Percentiles rank a stretch among this genome's conserved stretches.
These are phyloP conservation scores for Nycticebus coucang DNA, from an alignment of 2,113 vertebrate species.

Conservation along the genomic window DNA sequence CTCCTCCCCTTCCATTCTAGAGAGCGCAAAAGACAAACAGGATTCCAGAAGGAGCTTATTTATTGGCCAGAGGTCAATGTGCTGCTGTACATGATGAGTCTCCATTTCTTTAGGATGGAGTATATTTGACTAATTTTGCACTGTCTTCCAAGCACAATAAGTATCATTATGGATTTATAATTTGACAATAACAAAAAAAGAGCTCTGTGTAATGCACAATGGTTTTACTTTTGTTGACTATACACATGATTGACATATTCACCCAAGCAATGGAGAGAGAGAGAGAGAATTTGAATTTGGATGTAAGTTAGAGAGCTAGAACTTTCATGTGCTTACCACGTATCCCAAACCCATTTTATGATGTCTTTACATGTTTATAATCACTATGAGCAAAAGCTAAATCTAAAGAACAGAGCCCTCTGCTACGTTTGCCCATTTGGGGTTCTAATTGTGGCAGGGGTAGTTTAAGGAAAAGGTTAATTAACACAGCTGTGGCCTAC, in stretches of 20 bases:
- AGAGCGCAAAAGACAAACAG: neutral
- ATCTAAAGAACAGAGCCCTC: slow-evolving; percentile 28
- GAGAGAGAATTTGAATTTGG: slow-evolving; percentile 20
- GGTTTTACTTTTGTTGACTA: slow-evolving; percentile 30
- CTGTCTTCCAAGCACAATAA: neutral
- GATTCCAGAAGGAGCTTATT: neutral
- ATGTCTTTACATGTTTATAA: slow-evolving; percentile 54
- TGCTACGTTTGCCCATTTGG: slow-evolving; percentile 43
- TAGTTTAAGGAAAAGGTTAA: slow-evolving; percentile 67
- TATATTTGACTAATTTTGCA: neutral
- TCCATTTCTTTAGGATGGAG: neutral
- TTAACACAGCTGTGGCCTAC: slow-evolving; percentile 70
- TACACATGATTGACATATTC: neutral
- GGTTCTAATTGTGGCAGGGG: neutral
- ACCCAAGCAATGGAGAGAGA: neutral
- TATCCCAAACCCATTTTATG: slow-evolving; percentile 24
- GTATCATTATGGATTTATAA: neutral
- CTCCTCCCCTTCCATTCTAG: neutral
- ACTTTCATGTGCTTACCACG: neutral
- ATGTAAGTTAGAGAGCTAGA: neutral
- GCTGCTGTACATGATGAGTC: neutral
- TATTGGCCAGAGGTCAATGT: neutral
- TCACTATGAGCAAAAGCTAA: slow-evolving; percentile 57
- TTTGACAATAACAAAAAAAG: slow-evolving; percentile 1
- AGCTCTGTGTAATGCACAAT: neutral